phyloP scores from a whole-genome alignment of 2,888 invertebrate species.

The Eristalinus aeneus region DNA sequence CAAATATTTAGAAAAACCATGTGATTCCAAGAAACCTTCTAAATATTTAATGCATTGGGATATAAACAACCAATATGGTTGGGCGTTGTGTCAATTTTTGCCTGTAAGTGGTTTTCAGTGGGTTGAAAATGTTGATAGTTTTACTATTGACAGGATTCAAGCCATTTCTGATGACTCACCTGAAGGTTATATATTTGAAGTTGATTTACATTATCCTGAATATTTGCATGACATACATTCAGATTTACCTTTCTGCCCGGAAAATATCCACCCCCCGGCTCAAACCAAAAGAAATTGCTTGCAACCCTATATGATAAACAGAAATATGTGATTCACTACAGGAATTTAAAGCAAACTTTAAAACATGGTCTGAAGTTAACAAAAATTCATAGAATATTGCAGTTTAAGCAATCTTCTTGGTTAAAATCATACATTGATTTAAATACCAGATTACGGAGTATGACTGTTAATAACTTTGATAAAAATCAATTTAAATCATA shows the following conservation, averaged over 20 bases:
- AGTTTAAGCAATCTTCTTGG: not conserved
- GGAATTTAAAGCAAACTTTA: not conserved
- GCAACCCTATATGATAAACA: not conserved
- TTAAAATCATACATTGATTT: conserved; percentile 1
- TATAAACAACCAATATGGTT: conserved; percentile 11
- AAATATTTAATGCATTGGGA: too few species aligned
- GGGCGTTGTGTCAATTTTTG: not conserved
- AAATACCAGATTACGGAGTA: not conserved
- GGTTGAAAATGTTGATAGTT: too few species aligned
- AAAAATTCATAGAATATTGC: not conserved
- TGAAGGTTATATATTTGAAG: conserved; percentile 1
- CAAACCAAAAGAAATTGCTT: not conserved
- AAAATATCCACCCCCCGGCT: too few species aligned
- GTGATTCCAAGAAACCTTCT: too few species aligned
- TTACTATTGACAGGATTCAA: too few species aligned
- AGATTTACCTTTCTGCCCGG: too few species aligned
- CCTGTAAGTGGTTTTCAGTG: not conserved
- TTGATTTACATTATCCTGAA: not conserved
- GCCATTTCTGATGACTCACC: too few species aligned
- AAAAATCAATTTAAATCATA: not conserved
- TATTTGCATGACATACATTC: not conserved
- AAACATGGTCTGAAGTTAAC: not conserved
- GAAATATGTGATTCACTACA: not conserved
- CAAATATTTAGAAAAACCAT: not conserved
- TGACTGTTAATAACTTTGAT: not conserved